phyloP scores from a whole-genome alignment of 2,888 invertebrate genomes.

The Mesorhabditis spiculigera region DNA sequence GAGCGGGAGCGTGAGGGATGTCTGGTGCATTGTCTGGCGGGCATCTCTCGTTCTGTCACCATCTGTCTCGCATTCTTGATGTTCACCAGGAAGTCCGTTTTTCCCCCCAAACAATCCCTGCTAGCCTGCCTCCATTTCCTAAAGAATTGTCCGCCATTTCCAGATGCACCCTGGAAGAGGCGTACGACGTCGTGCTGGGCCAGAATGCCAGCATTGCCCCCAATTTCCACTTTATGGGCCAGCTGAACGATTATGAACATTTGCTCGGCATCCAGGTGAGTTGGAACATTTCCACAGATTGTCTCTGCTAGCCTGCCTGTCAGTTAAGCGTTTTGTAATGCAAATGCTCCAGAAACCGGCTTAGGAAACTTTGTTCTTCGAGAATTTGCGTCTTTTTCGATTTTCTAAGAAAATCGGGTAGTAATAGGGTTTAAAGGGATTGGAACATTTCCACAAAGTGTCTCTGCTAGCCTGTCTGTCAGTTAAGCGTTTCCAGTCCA shows the following conservation, averaged over 20 bases:
- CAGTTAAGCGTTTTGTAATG: neutral
- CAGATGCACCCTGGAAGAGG: conserved; percentile 80
- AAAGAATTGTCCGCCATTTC: conserved; percentile 8
- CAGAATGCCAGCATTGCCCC: conserved; percentile 93
- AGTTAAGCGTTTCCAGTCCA: too few species aligned
- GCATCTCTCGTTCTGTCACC: conserved; percentile 90
- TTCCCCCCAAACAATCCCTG: neutral
- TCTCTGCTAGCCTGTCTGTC: too few species aligned
- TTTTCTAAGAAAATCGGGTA: too few species aligned
- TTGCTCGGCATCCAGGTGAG: conserved; percentile 64
- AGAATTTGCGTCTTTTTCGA: too few species aligned
- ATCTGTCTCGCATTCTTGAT: conserved; percentile 93
- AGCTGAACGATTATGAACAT: conserved; percentile 84
- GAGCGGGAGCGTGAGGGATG: conserved; percentile 81
- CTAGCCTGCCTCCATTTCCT: neutral
- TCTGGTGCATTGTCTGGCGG: conserved; percentile 92
- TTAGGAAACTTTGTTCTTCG: too few species aligned
- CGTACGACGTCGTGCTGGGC: conserved; percentile 86
- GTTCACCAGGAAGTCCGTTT: conserved; percentile 60
- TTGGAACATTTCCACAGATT: neutral
- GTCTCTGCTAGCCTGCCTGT: neutral
- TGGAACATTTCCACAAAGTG: too few species aligned
- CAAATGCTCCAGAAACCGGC: neutral
- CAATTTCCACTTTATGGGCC: conserved; percentile 97
- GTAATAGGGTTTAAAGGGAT: too few species aligned